phyloP scores from a whole-genome alignment of 2,888 invertebrate genomes.

The Hoplodrina ambigua region DNA sequence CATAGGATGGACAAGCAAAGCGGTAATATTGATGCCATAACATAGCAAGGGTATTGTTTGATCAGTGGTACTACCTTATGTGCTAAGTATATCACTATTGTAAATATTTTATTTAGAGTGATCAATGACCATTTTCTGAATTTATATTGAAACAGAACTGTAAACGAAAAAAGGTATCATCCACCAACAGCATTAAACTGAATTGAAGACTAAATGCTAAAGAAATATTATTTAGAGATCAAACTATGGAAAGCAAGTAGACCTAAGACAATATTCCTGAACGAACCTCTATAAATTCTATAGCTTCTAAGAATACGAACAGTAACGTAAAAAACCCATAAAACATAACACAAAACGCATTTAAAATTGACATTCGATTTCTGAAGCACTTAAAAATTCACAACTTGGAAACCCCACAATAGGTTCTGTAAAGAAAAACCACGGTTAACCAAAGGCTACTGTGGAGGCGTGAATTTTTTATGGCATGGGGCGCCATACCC shows the following conservation, averaged over 20 bases:
- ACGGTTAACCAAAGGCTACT: conserved; percentile 76
- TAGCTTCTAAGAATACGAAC: conserved; percentile 25
- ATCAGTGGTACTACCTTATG: neutral
- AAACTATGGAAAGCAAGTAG: neutral
- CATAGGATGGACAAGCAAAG: conserved; percentile 37
- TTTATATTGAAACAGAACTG: neutral
- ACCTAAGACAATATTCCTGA: neutral
- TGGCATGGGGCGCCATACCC: conserved; percentile 79
- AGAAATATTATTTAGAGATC: neutral
- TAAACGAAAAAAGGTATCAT: too few species aligned
- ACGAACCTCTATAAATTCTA: conserved; percentile 1
- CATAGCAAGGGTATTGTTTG: conserved; percentile 6
- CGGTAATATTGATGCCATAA: conserved; percentile 30
- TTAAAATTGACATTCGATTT: conserved; percentile 44
- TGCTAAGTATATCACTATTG: neutral
- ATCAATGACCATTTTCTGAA: neutral
- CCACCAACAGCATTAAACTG: too few species aligned
- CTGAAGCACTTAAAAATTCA: conserved; percentile 73
- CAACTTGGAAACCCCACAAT: conserved; percentile 67
- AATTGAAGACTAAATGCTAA: too few species aligned
- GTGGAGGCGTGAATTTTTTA: conserved; percentile 86
- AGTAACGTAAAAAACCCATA: conserved; percentile 28
- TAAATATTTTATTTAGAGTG: neutral
- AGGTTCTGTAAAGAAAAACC: conserved; percentile 72
- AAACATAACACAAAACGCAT: conserved; percentile 32